Evolutionary conservation across 2,888 invertebrate species (phyloP), one percentile per base, ranked within the genome.

Genomic region (Sesia apiformis): DNA sequence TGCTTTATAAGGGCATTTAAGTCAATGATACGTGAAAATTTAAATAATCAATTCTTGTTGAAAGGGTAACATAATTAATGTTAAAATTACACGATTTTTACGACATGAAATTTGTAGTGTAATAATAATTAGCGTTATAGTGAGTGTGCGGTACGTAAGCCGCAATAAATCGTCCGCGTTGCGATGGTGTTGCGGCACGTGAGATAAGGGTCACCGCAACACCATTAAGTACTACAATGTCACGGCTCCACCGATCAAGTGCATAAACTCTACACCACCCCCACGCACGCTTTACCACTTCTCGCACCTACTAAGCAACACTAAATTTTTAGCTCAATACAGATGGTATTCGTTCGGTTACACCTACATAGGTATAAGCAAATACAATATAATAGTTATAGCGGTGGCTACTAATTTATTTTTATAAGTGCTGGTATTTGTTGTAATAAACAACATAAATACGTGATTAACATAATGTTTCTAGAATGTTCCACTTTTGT

Each of bases 401-500:
- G 8, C 46, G 46, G 23, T 23, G 23, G 23, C 52, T 52, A 52
- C 52, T 5, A n/a, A 50, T 52, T 52, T 52, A 52, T 40, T n/a
- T 40, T 50, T 39, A 8, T 4, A 64, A 69, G 55, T 63, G 66
- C 61, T 57, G 64, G 58, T 66, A 69, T 74, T 69, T 74, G 78
- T 76, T 81, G 79, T 77, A 80, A 78, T 75, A 80, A 52, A 40
- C 38, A 23, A 52, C 74, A 78, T 79, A 81, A 81, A 50, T 84
- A 74, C 75, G 78, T 81, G 84, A 88, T 89, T 88, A 88, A 85
- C 87, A 88, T 88, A 88, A 89, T 88, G 86, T 85, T 86, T 75
- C 78, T 82, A 81, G 80, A 86, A 88, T 85, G 89, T 84, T 86
- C 84, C 86, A 86, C 87, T 89, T 89, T 89, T 89, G 88, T 89